Evolutionary conservation across 2,113 vertebrate species (phyloP).

Genomic region (Amia ocellicauda): DNA sequence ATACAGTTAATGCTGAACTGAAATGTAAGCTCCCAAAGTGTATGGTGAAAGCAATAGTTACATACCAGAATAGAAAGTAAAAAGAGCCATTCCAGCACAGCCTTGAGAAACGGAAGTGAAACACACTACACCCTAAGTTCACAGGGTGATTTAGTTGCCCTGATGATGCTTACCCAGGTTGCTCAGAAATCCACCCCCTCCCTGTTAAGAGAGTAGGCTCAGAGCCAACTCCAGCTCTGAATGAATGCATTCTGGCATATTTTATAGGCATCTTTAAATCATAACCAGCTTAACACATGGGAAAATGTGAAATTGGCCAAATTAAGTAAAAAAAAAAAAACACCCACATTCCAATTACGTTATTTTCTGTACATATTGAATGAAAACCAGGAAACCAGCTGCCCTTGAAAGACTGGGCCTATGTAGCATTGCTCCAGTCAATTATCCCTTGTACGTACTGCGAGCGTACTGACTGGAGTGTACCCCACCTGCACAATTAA

Average conservation of each 20-base stretch:
- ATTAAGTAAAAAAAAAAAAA: not conserved
- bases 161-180: not conserved
- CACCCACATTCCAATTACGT: constrained; percentile 18
- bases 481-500: no score
- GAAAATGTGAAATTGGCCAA: constrained; percentile 16
- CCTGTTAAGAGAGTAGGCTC: not conserved
- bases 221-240: constrained; percentile 8
- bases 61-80: no score
- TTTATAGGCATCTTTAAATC: constrained; percentile 15
- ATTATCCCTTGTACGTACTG: no score
- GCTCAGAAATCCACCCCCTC: not conserved
- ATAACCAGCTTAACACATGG: constrained; percentile 16
- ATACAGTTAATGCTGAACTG: no score
- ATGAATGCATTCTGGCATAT: constrained; percentile 13
- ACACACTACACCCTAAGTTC: no score
- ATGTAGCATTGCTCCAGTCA: not conserved
- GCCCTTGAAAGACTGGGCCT: constrained; percentile 4
- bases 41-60: no score
- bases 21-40: no score
- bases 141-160: not conserved
- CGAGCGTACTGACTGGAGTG: no score
- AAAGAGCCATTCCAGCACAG: no score
- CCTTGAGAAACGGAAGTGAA: no score
- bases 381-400: constrained; percentile 15
- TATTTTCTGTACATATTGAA: constrained; percentile 16